A percentile compares a stretch with the other conserved stretches of the same genome.
phyloP scores from a whole-genome alignment of 2,113 vertebrate species.

The Podarcis cretensis region DNA sequence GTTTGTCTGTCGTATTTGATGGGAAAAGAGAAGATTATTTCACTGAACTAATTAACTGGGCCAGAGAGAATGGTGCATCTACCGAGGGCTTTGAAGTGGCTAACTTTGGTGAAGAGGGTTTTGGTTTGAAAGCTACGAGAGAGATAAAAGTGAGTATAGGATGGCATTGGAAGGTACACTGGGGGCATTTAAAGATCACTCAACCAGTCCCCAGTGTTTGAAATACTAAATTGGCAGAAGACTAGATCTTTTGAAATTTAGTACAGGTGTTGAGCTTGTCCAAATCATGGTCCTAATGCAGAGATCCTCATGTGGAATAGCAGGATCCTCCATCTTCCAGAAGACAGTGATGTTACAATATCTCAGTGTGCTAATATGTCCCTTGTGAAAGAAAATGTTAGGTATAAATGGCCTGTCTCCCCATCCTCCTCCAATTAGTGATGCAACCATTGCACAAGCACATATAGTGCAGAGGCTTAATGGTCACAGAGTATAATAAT shows the following conservation, averaged over 20 bases:
- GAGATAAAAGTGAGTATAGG: slow-evolving; percentile 91
- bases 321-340: background rate
- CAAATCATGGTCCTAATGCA: background rate
- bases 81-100: slow-evolving; percentile 89
- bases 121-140: slow-evolving; percentile 89
- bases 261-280: background rate
- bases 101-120: slow-evolving; percentile 91
- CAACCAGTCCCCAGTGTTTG: background rate
- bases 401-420: background rate
- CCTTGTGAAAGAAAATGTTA: background rate
- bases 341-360: background rate
- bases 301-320: background rate
- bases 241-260: background rate
- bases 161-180: background rate
- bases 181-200: background rate
- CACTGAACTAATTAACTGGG: slow-evolving; percentile 90
- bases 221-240: background rate
- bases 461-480: too few relatives aligned
- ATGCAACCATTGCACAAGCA: too few relatives aligned
- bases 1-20: slow-evolving; percentile 91
- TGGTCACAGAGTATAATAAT: too few relatives aligned
- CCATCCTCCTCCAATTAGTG: background rate
- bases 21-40: slow-evolving; percentile 94
- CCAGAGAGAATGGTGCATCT: slow-evolving; percentile 87
- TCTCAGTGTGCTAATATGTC: background rate